Evolutionary conservation across 1,140 invertebrate species (phyloP).

Genomic region (Sarcophaga bullata): DNA sequence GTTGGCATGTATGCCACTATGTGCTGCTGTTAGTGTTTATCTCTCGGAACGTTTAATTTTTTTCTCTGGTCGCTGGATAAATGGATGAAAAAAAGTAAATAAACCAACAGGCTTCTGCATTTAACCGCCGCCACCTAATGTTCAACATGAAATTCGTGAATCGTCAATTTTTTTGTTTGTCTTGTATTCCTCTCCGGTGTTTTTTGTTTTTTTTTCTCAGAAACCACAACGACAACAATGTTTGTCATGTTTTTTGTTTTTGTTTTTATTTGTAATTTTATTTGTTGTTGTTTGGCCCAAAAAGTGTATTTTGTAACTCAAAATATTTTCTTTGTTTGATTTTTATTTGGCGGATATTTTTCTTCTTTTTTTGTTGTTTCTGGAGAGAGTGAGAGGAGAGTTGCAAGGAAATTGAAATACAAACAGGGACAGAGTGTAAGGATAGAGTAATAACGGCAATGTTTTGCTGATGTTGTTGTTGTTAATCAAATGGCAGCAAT

Average conservation of each 20-base stretch:
- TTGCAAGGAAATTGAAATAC: background rate
- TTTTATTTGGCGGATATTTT: background rate
- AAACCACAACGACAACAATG: background rate
- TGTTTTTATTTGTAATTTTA: background rate
- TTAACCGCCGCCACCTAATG: slow-evolving; percentile 32
- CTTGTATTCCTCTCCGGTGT: background rate
- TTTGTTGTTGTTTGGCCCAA: too few relatives aligned
- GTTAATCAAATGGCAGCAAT: background rate
- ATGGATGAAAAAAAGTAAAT: background rate
- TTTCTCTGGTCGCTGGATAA: background rate
- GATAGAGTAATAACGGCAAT: too few relatives aligned
- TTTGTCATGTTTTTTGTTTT: background rate
- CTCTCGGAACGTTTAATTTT: background rate
- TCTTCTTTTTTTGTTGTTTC: slow-evolving; percentile 10
- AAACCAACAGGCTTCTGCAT: background rate
- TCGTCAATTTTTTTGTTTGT: background rate
- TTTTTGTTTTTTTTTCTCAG: background rate
- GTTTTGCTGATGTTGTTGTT: too few relatives aligned
- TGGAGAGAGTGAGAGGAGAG: background rate
- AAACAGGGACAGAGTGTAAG: too few relatives aligned
- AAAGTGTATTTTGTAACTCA: too few relatives aligned
- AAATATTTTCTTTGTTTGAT: too few relatives aligned
- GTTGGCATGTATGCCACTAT: too few relatives aligned
- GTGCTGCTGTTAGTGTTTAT: too few relatives aligned
- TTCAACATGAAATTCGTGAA: slow-evolving; percentile 38